These are phyloP conservation scores for Athalia cordata DNA, from an alignment of 2,888 invertebrate genomes.

Conservation along the genomic window DNA sequence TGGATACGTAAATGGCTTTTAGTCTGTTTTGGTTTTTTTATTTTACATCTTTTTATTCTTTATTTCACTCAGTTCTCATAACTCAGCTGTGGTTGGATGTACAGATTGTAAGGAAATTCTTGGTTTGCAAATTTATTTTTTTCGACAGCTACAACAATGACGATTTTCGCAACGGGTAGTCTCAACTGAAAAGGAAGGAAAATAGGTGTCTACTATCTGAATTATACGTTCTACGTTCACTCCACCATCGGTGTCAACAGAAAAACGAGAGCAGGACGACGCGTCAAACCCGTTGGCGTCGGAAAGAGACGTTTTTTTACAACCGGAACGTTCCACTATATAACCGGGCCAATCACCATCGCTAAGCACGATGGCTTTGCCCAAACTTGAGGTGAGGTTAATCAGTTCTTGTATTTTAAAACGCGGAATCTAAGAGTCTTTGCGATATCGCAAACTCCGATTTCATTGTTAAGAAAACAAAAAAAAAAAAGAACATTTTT, in stretches of 20 bases:
- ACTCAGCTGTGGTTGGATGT: too few relatives aligned
- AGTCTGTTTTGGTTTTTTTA: background rate
- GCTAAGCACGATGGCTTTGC: constrained; percentile 56
- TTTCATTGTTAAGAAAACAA: background rate
- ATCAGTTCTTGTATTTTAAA: background rate
- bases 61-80: background rate
- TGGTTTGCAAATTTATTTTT: background rate
- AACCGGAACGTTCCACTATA: constrained; percentile 20
- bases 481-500: background rate
- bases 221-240: background rate
- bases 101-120: background rate
- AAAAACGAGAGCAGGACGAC: too few relatives aligned
- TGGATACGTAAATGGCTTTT: constrained; percentile 1
- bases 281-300: too few relatives aligned
- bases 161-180: background rate
- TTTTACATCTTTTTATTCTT: background rate
- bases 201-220: constrained; percentile 2
- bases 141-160: constrained; percentile 14
- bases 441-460: background rate
- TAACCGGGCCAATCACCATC: constrained; percentile 53
- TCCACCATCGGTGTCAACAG: background rate
- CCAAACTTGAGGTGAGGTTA: constrained; percentile 53
- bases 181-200: constrained; percentile 6
- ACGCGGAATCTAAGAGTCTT: background rate
- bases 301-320: constrained; percentile 3